Base-by-base conservation (phyloP, 1,140 invertebrate genomes). In the Drosophila cardini region DNA sequence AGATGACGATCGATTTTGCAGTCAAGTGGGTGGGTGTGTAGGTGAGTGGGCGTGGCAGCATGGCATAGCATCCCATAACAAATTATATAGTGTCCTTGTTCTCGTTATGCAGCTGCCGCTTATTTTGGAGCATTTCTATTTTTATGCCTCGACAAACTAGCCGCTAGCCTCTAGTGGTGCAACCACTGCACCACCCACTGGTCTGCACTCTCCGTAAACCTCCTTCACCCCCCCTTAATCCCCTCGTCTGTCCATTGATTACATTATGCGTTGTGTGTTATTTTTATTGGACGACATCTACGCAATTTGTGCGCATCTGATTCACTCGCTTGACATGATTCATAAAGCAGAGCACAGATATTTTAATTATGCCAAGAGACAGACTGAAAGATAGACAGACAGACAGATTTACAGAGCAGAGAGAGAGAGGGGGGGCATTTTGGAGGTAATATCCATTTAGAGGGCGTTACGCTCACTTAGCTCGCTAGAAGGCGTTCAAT, bases 121-220 rank as follows among this genome's bases (percentile, higher is more conserved):
- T 65, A 76, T 87, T 86, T 87, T 87, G 79, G 79, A 83, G 45
- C 76, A 76, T 68, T 81, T 85, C 81, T 85, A 85, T 85, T 85
- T 85, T 72, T 60, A 86, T 68, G 72, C 64, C 69, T 30, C 48
- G 30, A 67, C 21, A 26, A 26, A 26, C 4, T 30, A 70, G 63
- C 76, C 63, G 21, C 38, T 40, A 40, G 38, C 38, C 38, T 50
- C 72, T 62, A 40, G 8, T 57, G 21, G 9, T 42, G 46, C 58
- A 45, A 10, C 52, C 21, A 56, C 43, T 15, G 42, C 65, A 30
- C 11, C 67, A 18, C 21, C 30, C 32, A 0, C 36, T 10, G 36
- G n/a, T n/a, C n/a, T n/a, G n/a, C n/a, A n/a, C 60, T 4, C 11
- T 21, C 9, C 10, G 0, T 30, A 16, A 6, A 34, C 7, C 2